Conservation (phyloP, 1,140 invertebrate genomes). For the Bicyclus anynana region DNA sequence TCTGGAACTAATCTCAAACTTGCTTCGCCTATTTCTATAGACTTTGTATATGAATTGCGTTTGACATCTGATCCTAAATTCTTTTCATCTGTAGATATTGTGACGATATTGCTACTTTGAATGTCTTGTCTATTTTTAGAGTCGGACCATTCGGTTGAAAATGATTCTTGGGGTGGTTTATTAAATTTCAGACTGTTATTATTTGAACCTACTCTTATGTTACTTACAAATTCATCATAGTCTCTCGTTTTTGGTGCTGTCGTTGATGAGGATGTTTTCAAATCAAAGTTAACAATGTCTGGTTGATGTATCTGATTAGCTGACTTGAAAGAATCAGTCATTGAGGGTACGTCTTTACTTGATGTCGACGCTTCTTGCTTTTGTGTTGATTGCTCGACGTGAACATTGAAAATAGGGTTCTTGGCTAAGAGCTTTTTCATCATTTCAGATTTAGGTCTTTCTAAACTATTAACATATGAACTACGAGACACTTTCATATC, state of each 20-base stretch:
- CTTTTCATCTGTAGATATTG: slow-evolving; percentile 65
- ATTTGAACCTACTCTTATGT: slow-evolving; percentile 69
- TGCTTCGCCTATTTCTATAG: slow-evolving; percentile 71
- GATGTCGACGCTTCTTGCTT: slow-evolving; percentile 51
- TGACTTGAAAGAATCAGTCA: slow-evolving; percentile 69
- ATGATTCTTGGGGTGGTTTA: slow-evolving; percentile 47
- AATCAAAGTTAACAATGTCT: slow-evolving; percentile 71
- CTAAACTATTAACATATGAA: slow-evolving; percentile 76
- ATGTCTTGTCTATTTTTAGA: slow-evolving; percentile 42
- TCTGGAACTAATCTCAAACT: slow-evolving; percentile 59
- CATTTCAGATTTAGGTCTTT: slow-evolving; percentile 77
- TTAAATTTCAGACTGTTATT: slow-evolving; percentile 63
- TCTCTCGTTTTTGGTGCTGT: slow-evolving; percentile 44
- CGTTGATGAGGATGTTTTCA: slow-evolving; percentile 46
- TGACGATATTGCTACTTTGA: slow-evolving; percentile 61
- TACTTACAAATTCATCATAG: slow-evolving; percentile 71
- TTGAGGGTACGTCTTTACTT: slow-evolving; percentile 46
- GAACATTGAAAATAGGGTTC: slow-evolving; percentile 72
- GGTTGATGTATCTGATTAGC: slow-evolving; percentile 67
- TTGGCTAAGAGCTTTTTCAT: slow-evolving; percentile 76
- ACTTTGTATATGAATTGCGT: slow-evolving; percentile 63
- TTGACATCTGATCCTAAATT: slow-evolving; percentile 36
- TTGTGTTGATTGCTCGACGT: slow-evolving; percentile 57
- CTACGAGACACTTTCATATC: slow-evolving; percentile 79
- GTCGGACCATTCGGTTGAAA: slow-evolving; percentile 48